Percentiles rank a stretch among this genome's conserved stretches.
Conservation (phyloP, 2,797 vertebrate species). For the Helicolenus hilgendorfi region DNA sequence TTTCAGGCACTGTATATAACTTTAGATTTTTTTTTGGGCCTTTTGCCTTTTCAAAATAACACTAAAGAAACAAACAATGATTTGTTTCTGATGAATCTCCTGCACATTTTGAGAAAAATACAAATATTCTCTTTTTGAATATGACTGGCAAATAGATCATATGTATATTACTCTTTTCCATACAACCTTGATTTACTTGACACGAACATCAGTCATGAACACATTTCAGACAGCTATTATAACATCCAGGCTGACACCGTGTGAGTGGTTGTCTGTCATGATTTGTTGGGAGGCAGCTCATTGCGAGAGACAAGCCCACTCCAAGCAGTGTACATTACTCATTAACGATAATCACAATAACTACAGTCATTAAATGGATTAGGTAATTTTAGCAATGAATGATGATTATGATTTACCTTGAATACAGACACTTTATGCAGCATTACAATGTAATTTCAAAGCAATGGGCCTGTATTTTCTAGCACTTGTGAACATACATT, state of each 20-base stretch:
- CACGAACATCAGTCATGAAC: neutral
- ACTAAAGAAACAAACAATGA: neutral
- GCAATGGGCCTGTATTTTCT: neutral
- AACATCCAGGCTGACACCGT: neutral
- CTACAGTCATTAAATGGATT: neutral
- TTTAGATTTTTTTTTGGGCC: too few relatives aligned
- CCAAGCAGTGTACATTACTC: neutral
- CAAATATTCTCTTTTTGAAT: neutral
- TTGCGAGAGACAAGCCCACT: neutral
- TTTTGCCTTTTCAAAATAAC: fast-evolving
- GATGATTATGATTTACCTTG: neutral
- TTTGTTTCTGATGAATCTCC: neutral
- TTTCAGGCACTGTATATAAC: too few relatives aligned
- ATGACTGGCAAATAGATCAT: neutral
- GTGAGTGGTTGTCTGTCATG: neutral
- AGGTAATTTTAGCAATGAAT: neutral
- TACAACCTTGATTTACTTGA: neutral
- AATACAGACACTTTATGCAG: neutral
- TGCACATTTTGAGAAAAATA: neutral
- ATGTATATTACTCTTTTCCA: neutral
- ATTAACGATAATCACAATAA: neutral
- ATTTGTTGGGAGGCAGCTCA: neutral
- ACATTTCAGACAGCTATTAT: neutral
- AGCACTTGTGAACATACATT: neutral
- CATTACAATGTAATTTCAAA: neutral